Base-by-base conservation (phyloP, 2,113 vertebrate species). In the Aix galericulata region DNA sequence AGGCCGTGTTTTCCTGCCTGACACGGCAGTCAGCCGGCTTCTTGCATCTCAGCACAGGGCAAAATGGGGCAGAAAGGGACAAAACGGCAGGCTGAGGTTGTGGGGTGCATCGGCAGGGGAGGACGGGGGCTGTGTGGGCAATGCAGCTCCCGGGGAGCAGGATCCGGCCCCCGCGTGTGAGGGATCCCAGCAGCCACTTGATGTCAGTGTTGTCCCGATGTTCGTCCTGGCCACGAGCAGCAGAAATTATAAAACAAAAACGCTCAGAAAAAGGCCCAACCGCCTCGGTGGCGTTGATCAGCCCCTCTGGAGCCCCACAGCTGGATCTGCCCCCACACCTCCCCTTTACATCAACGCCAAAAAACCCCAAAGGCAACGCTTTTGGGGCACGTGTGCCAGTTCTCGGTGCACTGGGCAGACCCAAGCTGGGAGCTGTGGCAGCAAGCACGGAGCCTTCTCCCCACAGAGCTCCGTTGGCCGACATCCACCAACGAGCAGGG, bases 121-220 rank as follows among this genome's bases (percentile, higher is more conserved):
- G 56, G 66, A 16, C 5, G 66, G 6, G 52, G 75, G 62, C 32
- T 40, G 3, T 12, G 11, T 0, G 4, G 64, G 62, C 11, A 66
- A 5, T 3, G 60, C 68, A 23, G 86, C 8, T 0, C 56, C 4
- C 13, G 18, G 20, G 6, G 14, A n/a, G 18, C 91, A 50, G 76
- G 63, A 83, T 77, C 8, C 1, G 9, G 77, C 82, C 66, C 69
- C 0, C 66, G 36, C 27, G 0, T 8, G 93, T 13, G 15, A 42
- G 46, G 48, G 76, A 80, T 50, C 21, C 76, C 76, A 14, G 73
- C 71, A 89, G 88, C 92, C 90, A 2, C 95, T 71, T 66, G 88
- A 89, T 93, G 92, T 87, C 91, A 82, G 92, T 87, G 88, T 84
- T 29, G 82, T 66, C 31, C 91, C 6, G 52, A 9, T 3, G 36